These are phyloP conservation scores for Aleiodes testaceus DNA, from an alignment of 2,888 invertebrate genomes.

Conservation along the genomic window DNA sequence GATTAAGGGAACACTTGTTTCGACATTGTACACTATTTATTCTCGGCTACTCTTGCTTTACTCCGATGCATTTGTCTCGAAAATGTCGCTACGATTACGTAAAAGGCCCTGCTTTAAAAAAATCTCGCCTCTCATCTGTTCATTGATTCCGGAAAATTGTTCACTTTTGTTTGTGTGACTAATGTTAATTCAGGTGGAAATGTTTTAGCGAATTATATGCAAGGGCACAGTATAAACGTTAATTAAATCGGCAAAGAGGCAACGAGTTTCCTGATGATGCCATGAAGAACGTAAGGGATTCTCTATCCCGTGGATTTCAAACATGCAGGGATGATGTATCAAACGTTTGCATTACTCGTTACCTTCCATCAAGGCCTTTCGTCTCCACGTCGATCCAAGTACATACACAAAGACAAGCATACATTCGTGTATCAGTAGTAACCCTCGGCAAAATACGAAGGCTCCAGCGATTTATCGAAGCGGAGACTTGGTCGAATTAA, in stretches of 20 bases:
- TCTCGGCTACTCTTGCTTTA: slow-evolving; percentile 14
- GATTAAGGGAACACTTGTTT: slow-evolving; percentile 28
- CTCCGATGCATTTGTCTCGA: not conserved
- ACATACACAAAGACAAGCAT: not conserved
- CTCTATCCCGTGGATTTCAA: slow-evolving; percentile 35
- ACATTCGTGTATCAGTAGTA: slow-evolving; percentile 2
- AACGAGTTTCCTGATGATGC: slow-evolving; percentile 4
- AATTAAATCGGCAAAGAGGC: slow-evolving; percentile 24
- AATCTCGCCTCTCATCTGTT: not conserved
- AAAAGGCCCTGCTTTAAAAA: not conserved
- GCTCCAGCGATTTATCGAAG: slow-evolving; percentile 63
- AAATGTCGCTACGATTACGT: slow-evolving; percentile 10
- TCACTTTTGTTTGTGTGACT: not conserved
- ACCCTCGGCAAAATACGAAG: slow-evolving; percentile 58
- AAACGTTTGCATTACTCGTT: slow-evolving; percentile 61
- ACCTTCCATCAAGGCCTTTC: slow-evolving; percentile 45
- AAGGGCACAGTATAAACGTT: not conserved
- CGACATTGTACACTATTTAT: slow-evolving; percentile 20
- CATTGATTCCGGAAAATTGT: not conserved
- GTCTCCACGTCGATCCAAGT: slow-evolving; percentile 24
- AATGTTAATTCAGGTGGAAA: slow-evolving; percentile 4
- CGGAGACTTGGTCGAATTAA: slow-evolving; percentile 62
- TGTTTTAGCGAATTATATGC: too few species aligned
- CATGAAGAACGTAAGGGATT: slow-evolving; percentile 1
- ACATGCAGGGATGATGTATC: slow-evolving; percentile 47